Evolutionary conservation across 2,113 vertebrate species (phyloP).

Genomic region (Melanostigma gelatinosum): DNA sequence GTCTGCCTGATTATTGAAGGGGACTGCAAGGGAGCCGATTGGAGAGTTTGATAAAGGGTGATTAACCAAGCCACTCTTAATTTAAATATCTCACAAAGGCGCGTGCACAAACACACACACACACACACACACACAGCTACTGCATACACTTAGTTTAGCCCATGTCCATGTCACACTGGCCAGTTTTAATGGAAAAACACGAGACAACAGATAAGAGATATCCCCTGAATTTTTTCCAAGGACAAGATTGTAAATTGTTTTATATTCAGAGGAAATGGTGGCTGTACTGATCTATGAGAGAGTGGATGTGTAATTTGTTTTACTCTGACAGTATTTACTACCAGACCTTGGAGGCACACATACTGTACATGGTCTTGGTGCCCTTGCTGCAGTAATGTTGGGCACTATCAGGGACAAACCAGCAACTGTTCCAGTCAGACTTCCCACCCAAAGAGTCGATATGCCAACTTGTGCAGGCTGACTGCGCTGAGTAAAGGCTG

Average conservation of each 20-base stretch:
- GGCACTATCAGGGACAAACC: constrained; percentile 36
- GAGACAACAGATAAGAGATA: constrained; percentile 43
- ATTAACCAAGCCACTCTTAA: constrained; percentile 60
- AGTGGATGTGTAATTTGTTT: constrained; percentile 49
- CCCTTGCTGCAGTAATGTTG: constrained; percentile 51
- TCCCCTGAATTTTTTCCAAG: constrained; percentile 51
- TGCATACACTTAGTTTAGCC: constrained; percentile 22
- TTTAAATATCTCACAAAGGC: constrained; percentile 41
- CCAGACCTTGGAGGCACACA: constrained; percentile 50
- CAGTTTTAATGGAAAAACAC: constrained; percentile 31
- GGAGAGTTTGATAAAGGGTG: constrained; percentile 63
- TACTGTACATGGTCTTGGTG: constrained; percentile 43
- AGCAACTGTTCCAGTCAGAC: constrained; percentile 40
- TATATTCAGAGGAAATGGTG: constrained; percentile 53
- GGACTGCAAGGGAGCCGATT: constrained; percentile 51
- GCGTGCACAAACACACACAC: not conserved
- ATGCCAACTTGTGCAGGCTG: constrained; percentile 22
- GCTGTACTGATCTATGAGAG: constrained; percentile 18
- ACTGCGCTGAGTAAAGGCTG: constrained; percentile 25
- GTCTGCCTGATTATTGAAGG: constrained; percentile 52
- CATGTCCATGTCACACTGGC: constrained; percentile 38
- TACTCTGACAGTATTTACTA: constrained; percentile 41
- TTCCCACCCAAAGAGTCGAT: constrained; percentile 34
- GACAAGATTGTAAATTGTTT: constrained; percentile 59
- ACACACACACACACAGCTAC: constrained; percentile 1